Percentiles rank a stretch among this genome's conserved stretches.
phyloP scores from a whole-genome alignment of 2,888 invertebrate genomes.

The Actias luna region DNA sequence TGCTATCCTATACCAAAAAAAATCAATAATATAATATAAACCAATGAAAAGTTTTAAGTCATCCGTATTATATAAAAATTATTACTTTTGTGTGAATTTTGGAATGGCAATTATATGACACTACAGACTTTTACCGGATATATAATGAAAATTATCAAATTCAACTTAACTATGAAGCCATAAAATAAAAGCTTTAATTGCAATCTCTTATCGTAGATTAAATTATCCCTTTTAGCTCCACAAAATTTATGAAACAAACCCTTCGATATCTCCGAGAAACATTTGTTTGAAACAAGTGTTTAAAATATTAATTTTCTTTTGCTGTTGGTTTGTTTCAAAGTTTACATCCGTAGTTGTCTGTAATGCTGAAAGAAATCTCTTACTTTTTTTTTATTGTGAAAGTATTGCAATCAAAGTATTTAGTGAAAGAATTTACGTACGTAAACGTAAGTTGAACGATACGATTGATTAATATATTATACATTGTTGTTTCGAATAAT shows the following conservation, averaged over 20 bases:
- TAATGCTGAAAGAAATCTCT: not conserved
- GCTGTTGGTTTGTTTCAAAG: slow-evolving; percentile 8
- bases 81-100: no score
- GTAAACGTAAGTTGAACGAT: no score
- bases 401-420: not conserved
- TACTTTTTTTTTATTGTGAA: not conserved
- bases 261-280: not conserved
- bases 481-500: no score
- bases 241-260: not conserved
- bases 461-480: no score
- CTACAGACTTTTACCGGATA: not conserved
- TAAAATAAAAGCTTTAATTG: slow-evolving; percentile 1
- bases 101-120: not conserved
- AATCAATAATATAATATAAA: no score
- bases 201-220: not conserved
- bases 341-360: slow-evolving; percentile 2
- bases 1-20: no score
- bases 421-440: no score
- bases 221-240: not conserved
- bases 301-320: slow-evolving; percentile 6
- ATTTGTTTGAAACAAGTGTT: slow-evolving; percentile 12
- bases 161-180: not conserved
- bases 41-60: no score
- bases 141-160: not conserved
- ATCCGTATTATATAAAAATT: no score